phyloP scores from a whole-genome alignment of 64 coral and sea anemone species.

The Astreopora myriophthalma region DNA sequence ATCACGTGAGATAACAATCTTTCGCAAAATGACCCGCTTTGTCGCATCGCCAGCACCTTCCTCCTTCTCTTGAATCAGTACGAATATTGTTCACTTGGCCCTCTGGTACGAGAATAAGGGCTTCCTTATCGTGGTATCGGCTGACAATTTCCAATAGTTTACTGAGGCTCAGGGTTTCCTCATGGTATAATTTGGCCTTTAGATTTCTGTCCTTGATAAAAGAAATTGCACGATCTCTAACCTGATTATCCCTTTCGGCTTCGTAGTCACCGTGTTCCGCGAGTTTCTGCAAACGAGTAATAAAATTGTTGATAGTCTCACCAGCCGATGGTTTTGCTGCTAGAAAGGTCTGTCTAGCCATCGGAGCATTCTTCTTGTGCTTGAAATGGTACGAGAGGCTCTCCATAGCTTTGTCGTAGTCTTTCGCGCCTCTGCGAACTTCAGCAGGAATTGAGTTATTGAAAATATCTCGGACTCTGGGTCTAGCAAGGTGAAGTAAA shows the following conservation, averaged over 20 bases:
- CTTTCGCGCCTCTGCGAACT: neutral
- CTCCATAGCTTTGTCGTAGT: conserved; percentile 66
- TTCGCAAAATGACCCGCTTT: no score
- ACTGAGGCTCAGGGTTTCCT: conserved; percentile 10
- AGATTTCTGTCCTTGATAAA: conserved; percentile 30
- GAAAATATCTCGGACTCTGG: conserved; percentile 32
- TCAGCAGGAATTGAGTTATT: neutral
- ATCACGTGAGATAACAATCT: no score
- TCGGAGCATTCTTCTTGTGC: conserved; percentile 57
- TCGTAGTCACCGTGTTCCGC: no score
- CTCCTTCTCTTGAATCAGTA: neutral
- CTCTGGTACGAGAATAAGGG: conserved; percentile 15
- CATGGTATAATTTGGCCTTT: conserved; percentile 49
- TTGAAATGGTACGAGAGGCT: conserved; percentile 53
- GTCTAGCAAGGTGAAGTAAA: conserved; percentile 42
- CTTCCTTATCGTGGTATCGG: conserved; percentile 51
- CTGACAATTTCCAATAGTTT: conserved; percentile 55
- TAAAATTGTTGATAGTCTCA: conserved; percentile 56
- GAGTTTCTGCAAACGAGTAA: no score
- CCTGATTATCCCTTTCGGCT: no score
- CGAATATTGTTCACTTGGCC: neutral
- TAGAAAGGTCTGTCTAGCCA: conserved; percentile 55
- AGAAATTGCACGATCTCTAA: no score
- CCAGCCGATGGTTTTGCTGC: conserved; percentile 26
- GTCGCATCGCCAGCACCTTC: no score